Percentiles rank a stretch among this genome's conserved stretches.
phyloP scores from a whole-genome alignment of 2,888 invertebrate genomes.

The Platycheirus rosarum region DNA sequence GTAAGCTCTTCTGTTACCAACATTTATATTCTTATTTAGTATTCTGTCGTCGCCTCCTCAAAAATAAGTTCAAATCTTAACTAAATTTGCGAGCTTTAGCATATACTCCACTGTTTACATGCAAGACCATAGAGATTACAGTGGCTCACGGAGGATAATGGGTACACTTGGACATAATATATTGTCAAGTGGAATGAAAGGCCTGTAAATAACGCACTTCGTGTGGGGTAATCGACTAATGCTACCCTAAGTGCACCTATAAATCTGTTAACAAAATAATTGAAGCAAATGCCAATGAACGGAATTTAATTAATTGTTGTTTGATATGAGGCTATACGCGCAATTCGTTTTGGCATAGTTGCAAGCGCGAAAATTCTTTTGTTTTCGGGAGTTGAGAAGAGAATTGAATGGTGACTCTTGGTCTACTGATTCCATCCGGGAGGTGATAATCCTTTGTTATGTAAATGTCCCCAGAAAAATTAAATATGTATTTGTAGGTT shows the following conservation, averaged over 20 bases:
- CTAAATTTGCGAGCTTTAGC: too few relatives aligned
- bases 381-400: too few relatives aligned
- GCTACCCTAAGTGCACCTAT: neutral
- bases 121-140: slow-evolving; percentile 13
- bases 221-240: slow-evolving; percentile 25
- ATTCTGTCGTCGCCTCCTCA: too few relatives aligned
- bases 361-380: too few relatives aligned
- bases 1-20: neutral
- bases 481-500: too few relatives aligned
- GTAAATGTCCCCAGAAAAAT: too few relatives aligned
- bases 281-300: neutral
- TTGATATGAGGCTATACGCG: too few relatives aligned
- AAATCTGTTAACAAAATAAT: slow-evolving; percentile 14
- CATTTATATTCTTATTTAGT: too few relatives aligned
- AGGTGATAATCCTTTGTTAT: too few relatives aligned
- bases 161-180: slow-evolving; percentile 5
- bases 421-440: too few relatives aligned
- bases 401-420: too few relatives aligned
- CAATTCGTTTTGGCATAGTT: too few relatives aligned
- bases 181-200: slow-evolving; percentile 25
- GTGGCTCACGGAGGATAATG: slow-evolving; percentile 16
- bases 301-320: slow-evolving; percentile 42
- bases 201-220: slow-evolving; percentile 10
- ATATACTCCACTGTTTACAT: slow-evolving; percentile 3
- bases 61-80: neutral